A percentile compares a stretch with the other conserved stretches of the same genome.
These are phyloP conservation scores for Zoroaster sp. DNA, from an alignment of 53 echinoderm and acorn worm genomes.

Conservation along the genomic window DNA sequence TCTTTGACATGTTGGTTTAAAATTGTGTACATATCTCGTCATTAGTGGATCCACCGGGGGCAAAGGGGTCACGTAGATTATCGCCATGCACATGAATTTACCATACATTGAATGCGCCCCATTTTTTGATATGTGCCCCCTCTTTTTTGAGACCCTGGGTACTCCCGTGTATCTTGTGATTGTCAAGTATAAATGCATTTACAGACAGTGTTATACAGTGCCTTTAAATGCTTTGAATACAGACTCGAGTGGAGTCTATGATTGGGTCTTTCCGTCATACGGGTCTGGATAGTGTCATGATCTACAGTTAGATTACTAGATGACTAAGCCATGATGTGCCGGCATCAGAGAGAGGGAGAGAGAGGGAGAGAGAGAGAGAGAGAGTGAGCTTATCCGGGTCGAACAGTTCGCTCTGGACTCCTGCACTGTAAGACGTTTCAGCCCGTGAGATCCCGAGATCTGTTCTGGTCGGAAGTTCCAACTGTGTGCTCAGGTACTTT, in stretches of 20 bases:
- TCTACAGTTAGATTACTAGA: neutral
- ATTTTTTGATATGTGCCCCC: too few relatives aligned
- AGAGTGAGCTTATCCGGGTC: neutral
- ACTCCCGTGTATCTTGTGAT: too few relatives aligned
- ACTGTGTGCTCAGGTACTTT: neutral
- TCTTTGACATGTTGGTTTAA: too few relatives aligned
- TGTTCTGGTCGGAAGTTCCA: neutral
- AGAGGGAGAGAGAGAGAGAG: neutral
- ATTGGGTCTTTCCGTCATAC: slow-evolving; percentile 47
- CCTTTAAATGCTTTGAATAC: slow-evolving; percentile 7
- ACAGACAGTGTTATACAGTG: too few relatives aligned
- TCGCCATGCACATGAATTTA: too few relatives aligned
- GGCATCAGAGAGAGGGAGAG: neutral
- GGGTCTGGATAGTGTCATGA: slow-evolving; percentile 47
- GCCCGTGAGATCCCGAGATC: neutral
- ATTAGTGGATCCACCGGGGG: too few relatives aligned
- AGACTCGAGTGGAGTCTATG: slow-evolving; percentile 32
- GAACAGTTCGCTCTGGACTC: neutral
- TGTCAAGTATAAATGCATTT: too few relatives aligned
- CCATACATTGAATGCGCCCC: too few relatives aligned
- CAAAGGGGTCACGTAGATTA: too few relatives aligned
- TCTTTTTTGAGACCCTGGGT: too few relatives aligned
- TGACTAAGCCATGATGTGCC: slow-evolving; percentile 41
- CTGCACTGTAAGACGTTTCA: neutral
- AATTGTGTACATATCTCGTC: too few relatives aligned